Base-by-base conservation (phyloP, 2,113 vertebrate genomes). In the Ceyx melanurus region DNA sequence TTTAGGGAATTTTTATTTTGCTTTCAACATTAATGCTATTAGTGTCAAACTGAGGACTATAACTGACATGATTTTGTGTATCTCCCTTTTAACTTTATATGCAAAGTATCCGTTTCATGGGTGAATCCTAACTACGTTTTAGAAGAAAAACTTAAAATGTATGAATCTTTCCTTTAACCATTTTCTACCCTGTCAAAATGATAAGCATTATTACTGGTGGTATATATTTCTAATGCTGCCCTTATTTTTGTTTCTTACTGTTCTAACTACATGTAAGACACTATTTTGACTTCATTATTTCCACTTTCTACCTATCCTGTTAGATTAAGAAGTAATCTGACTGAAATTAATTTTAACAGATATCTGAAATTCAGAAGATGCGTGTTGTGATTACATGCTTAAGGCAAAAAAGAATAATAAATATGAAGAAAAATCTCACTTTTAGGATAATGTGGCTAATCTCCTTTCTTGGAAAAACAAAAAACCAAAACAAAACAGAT, bases 381-480 rank as follows among this genome's bases (percentile, higher is more conserved):
- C 15, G 35, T 80, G 82, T 97, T 72, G 29, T 92, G 77, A 92
- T 92, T 58, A 89, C 31, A 48, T 82, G 84, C 64, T 90, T 83
- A 85, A 65, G 82, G 45, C 9, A 42, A 93, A 94, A 94, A 89
- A 71, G 64, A 91, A 64, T 61, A 75, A 72, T 28, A 90, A 90
- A 61, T 90, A 88, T 74, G 86, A 94, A 90, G 84, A 95, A 88
- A 93, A 77, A 54, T n/a, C 82, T 94, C 62, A 66, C 26, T 89
- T 95, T 77, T 37, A 22, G 16, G 50, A 53, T 86, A 92, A 91
- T 11, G 64, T 65, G 50, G 10, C 42, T 90, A 60, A 53, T 94
- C n/a, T 93, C 80, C 42, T 87, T 88, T 96, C 93, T 91, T 92
- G 67, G 51, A 51, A 76, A 46, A 92, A 37, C 37, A 37, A 82